phyloP scores from a whole-genome alignment of 2,888 invertebrate genomes.

The Timema cristinae region DNA sequence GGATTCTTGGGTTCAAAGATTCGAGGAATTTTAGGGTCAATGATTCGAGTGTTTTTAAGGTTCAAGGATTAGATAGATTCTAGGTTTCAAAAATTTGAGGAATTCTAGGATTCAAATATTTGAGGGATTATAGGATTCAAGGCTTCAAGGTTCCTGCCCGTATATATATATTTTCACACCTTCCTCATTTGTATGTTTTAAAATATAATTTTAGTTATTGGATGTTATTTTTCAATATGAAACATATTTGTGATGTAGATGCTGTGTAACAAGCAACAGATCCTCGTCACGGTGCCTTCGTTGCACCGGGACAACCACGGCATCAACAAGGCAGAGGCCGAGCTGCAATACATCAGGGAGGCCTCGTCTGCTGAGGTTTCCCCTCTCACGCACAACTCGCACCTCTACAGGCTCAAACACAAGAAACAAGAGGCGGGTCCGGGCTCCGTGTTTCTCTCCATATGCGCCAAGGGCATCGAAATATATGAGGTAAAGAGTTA shows the following conservation, averaged over 20 bases:
- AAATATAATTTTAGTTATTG: too few species aligned
- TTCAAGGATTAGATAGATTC: too few species aligned
- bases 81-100: too few species aligned
- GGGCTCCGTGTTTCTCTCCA: conserved; percentile 72
- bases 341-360: conserved; percentile 75
- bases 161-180: too few species aligned
- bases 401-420: conserved; percentile 67
- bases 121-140: too few species aligned
- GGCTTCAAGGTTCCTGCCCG: too few species aligned
- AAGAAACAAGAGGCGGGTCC: conserved; percentile 68
- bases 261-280: conserved; percentile 22
- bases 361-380: conserved; percentile 44
- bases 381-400: conserved; percentile 69
- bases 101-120: too few species aligned
- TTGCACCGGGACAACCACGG: conserved; percentile 80
- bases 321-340: conserved; percentile 74
- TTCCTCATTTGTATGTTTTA: too few species aligned
- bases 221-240: too few species aligned
- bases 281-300: conserved; percentile 58
- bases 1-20: too few species aligned
- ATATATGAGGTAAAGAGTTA: conserved; percentile 60
- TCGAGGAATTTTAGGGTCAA: too few species aligned
- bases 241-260: conserved; percentile 23
- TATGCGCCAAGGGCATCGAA: conserved; percentile 88
- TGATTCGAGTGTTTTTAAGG: too few species aligned